Percentiles rank a stretch among this genome's conserved stretches.
phyloP scores from a whole-genome alignment of 2,797 vertebrate genomes.

The Lerista edwardsae region DNA sequence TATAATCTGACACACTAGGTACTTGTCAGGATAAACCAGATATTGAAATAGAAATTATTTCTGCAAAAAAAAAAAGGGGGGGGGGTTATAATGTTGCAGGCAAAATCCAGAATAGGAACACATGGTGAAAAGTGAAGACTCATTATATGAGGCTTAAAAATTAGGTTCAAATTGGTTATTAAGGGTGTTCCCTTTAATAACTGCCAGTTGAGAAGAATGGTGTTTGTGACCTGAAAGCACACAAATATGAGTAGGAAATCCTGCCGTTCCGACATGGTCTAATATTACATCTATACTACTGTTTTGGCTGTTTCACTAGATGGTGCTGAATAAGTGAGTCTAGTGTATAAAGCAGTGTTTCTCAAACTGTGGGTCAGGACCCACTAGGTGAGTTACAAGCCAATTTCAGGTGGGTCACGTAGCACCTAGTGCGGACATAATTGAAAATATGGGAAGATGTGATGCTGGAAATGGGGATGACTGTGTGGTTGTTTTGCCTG shows the following conservation, averaged over 20 bases:
- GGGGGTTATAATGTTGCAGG: neutral
- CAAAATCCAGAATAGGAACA: neutral
- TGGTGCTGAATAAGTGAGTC: conserved; percentile 67
- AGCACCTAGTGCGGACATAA: too few relatives aligned
- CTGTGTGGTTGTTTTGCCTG: too few relatives aligned
- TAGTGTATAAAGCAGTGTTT: neutral
- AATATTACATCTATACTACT: neutral
- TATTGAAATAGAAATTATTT: neutral
- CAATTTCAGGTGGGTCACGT: too few relatives aligned
- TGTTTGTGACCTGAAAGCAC: neutral
- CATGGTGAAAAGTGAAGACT: neutral
- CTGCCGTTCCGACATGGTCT: neutral
- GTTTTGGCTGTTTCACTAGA: conserved; percentile 64
- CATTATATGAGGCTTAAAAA: neutral
- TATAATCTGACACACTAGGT: neutral
- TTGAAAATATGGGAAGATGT: too few relatives aligned
- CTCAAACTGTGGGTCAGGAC: too few relatives aligned
- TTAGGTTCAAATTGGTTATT: neutral
- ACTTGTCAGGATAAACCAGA: neutral
- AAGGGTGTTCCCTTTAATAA: neutral
- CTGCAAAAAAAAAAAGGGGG: neutral
- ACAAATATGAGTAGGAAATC: neutral
- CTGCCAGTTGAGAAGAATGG: neutral
- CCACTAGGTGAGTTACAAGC: too few relatives aligned
- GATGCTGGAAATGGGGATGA: too few relatives aligned